Conservation (phyloP, 2,113 vertebrate genomes). For the Paracanthobrama guichenoti region DNA sequence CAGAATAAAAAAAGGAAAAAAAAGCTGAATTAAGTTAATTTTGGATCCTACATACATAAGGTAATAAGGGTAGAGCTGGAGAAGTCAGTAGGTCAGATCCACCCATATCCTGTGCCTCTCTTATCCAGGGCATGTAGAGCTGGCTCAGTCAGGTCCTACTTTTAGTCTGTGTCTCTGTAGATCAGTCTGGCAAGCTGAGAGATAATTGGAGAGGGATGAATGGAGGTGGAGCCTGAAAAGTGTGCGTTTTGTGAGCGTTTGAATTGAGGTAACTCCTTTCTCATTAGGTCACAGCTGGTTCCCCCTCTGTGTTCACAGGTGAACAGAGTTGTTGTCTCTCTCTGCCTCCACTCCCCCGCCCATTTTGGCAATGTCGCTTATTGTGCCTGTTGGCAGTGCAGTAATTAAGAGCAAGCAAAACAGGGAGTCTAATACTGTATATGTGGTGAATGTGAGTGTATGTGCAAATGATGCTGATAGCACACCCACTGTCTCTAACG, state of each 20-base stretch:
- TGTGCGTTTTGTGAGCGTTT: constrained; percentile 17
- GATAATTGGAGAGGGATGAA: constrained; percentile 39
- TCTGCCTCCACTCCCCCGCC: constrained; percentile 15
- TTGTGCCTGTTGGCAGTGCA: constrained; percentile 15
- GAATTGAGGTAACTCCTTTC: constrained; percentile 33
- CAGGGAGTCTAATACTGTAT: constrained; percentile 15
- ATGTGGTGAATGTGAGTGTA: background rate
- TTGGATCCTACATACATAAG: background rate
- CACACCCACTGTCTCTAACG: background rate
- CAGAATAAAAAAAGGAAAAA: too few species aligned
- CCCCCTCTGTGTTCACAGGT: constrained; percentile 37
- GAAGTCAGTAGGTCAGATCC: background rate
- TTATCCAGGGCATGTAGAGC: background rate
- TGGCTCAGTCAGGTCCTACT: background rate
- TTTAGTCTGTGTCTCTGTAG: constrained; percentile 8
- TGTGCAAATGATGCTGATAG: constrained; percentile 21
- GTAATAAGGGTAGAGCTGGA: background rate
- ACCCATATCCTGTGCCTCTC: background rate
- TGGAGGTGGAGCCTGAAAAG: constrained; percentile 26
- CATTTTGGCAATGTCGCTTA: constrained; percentile 32
- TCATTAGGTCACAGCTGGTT: constrained; percentile 54
- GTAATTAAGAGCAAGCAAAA: constrained; percentile 43
- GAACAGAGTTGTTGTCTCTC: constrained; percentile 15
- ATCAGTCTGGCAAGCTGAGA: constrained; percentile 27
- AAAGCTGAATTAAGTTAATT: too few species aligned